A percentile compares a stretch with the other conserved stretches of the same genome.
Evolutionary conservation across 2,797 vertebrate genomes (phyloP).

Genomic region (Arrhamphus sclerolepis): DNA sequence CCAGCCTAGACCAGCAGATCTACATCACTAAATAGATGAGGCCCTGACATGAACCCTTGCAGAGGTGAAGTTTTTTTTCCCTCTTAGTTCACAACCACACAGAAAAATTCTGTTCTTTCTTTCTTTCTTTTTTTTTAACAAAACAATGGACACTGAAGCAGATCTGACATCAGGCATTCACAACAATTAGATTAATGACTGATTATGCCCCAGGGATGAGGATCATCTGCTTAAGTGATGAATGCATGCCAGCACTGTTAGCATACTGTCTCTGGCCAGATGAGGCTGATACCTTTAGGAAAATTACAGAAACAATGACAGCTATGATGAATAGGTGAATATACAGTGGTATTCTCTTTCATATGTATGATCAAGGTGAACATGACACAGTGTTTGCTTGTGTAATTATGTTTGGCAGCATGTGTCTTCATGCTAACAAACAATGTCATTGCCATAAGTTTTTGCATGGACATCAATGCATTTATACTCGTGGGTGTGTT

Average conservation of each 20-base stretch:
- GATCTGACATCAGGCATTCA: slow-evolving; percentile 70
- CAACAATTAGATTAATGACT: slow-evolving; percentile 68
- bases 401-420: slow-evolving; percentile 49
- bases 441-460: slow-evolving; percentile 63
- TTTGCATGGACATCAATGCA: slow-evolving; percentile 60
- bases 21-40: slow-evolving; percentile 66
- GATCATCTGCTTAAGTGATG: slow-evolving; percentile 56
- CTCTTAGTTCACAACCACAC: slow-evolving; percentile 24
- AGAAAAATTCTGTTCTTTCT: no score
- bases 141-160: slow-evolving; percentile 54
- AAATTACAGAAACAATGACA: slow-evolving; percentile 52
- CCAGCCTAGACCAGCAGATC: slow-evolving; percentile 61
- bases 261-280: slow-evolving; percentile 61
- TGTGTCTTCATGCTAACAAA: slow-evolving; percentile 51
- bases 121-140: no score
- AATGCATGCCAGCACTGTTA: slow-evolving; percentile 73
- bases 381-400: slow-evolving; percentile 37
- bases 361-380: slow-evolving; percentile 46
- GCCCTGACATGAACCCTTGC: slow-evolving; percentile 72
- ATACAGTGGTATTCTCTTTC: slow-evolving; percentile 59
- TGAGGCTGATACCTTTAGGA: slow-evolving; percentile 71
- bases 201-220: slow-evolving; percentile 61
- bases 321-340: slow-evolving; percentile 54
- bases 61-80: slow-evolving; percentile 61
- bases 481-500: slow-evolving; percentile 44